Evolutionary conservation across 2,888 invertebrate genomes (phyloP), one percentile per base, ranked within the genome.

Genomic region (Pachydiplax longipennis): DNA sequence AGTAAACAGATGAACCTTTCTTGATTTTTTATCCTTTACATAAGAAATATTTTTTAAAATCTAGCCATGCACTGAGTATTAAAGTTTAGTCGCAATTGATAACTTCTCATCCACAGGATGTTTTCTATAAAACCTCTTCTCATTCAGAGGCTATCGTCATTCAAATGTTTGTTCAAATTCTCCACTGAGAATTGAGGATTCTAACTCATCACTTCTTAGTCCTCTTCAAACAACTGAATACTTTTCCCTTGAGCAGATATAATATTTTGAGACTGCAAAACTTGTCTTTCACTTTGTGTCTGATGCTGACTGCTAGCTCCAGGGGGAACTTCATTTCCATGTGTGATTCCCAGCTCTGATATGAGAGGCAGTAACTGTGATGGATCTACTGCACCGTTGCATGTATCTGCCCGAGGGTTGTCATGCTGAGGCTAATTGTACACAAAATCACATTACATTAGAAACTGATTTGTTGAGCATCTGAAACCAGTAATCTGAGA

Each of bases 341-440:
- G 37, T 35, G 35, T 61, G 31, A 87, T 87, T 12, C 87, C 87
- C 0, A 87, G 25, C 1, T 37, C 22, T 15, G 87, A 87, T 61
- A 87, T 61, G 0, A 58, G 37, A 65, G 87, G 87, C 61, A 87
- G 37, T 4, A 87, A 61, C 37, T 87, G 87, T 87, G 87, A 87
- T 61, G 61, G 35, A 37, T 22, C 22, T 1, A 87, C 87, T 2
- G 87, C 37, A 2, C 61, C 87, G 40, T 37, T 37, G 40, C 61
- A 22, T n/a, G 4, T n/a, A 5, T n/a, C 37, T 0, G 18, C 35
- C 13, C 31, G 65, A 13, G 87, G 0, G 35, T 18, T 61, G 22
- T 61, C n/a, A 58, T n/a, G 0, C 22, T 37, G 37, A 22, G n/a
- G 37, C 61, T 87, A 5, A 53, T 53, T 53, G 18, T 53, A 53